phyloP scores from a whole-genome alignment of 2,113 vertebrate genomes.

The Seriola aureovittata region DNA sequence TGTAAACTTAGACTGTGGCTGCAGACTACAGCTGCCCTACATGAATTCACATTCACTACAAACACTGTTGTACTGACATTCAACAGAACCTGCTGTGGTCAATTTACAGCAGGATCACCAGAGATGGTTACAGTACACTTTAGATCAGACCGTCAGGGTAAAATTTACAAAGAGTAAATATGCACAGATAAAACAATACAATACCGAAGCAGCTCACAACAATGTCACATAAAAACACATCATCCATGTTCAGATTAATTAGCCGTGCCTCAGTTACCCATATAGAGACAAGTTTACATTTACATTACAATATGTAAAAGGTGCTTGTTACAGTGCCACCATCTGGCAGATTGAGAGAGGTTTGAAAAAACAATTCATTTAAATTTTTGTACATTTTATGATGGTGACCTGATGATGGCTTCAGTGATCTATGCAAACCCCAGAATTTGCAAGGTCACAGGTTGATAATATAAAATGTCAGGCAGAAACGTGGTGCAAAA shows the following conservation, averaged over 20 bases:
- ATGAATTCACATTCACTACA: not conserved
- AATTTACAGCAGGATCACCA: not conserved
- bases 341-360: not conserved
- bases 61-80: not conserved
- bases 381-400: not conserved
- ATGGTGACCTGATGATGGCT: too few species aligned
- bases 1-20: not conserved
- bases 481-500: too few species aligned
- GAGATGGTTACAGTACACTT: not conserved
- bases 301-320: not conserved
- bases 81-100: not conserved
- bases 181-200: not conserved
- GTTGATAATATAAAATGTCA: not conserved
- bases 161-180: not conserved
- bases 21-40: not conserved
- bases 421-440: not conserved
- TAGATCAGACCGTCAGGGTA: not conserved
- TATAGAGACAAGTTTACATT: not conserved
- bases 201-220: not conserved
- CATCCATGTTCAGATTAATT: not conserved
- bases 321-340: constrained; percentile 3
- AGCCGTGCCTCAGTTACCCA: not conserved
- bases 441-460: not conserved
- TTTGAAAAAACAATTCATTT: not conserved
- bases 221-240: constrained; percentile 23